These are phyloP conservation scores for Lepidocolaptes lacrymiger DNA, from an alignment of 2,797 vertebrate genomes.

Conservation along the genomic window DNA sequence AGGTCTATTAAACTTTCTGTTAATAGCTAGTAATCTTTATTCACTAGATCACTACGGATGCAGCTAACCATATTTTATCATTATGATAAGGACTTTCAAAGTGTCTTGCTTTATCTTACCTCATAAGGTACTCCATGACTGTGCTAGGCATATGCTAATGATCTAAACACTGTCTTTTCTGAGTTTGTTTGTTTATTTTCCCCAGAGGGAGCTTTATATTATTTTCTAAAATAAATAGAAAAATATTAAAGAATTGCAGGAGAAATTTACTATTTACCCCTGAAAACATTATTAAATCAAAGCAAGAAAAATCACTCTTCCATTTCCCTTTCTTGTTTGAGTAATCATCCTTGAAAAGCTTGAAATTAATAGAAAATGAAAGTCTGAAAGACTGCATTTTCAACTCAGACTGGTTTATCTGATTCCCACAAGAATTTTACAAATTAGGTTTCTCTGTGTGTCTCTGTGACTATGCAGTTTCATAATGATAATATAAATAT, in stretches of 20 bases:
- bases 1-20: neutral
- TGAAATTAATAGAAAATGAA: conserved; percentile 25
- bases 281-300: neutral
- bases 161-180: neutral
- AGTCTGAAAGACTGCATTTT: conserved; percentile 10
- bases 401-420: neutral
- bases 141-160: neutral
- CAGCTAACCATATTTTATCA: neutral
- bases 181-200: neutral
- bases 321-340: conserved; percentile 15
- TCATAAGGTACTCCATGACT: neutral
- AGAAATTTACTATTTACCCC: neutral
- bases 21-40: neutral
- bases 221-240: neutral
- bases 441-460: neutral
- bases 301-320: neutral
- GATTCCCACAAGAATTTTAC: conserved; percentile 5
- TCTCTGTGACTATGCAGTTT: neutral
- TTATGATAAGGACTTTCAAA: neutral
- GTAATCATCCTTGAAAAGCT: conserved; percentile 15
- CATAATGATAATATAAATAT: neutral
- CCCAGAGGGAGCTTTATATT: neutral
- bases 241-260: neutral
- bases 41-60: neutral
- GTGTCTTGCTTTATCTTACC: neutral